These are phyloP conservation scores for Callimorpha dominula DNA, from an alignment of 2,888 invertebrate species.

Conservation along the genomic window DNA sequence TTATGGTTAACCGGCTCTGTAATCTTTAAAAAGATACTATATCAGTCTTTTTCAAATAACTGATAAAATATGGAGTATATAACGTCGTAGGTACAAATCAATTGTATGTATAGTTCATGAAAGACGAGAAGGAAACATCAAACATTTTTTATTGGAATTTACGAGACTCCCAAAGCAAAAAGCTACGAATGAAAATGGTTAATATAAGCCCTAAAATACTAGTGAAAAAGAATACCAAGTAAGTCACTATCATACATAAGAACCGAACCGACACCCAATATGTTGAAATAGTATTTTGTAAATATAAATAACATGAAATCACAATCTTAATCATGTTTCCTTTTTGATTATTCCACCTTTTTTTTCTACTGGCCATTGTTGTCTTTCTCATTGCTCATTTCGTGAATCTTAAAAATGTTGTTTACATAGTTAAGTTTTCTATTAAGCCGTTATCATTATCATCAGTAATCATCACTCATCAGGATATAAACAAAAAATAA, in stretches of 20 bases:
- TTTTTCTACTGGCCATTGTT: too few species aligned
- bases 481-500: constrained; percentile 2
- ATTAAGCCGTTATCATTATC: background rate
- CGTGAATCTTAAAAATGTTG: background rate
- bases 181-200: background rate
- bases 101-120: background rate
- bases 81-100: background rate
- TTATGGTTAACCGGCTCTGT: background rate
- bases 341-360: background rate
- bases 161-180: background rate
- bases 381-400: too few species aligned
- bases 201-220: background rate
- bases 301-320: background rate
- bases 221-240: background rate
- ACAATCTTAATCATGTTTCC: background rate
- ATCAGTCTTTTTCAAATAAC: constrained; percentile 7
- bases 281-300: too few species aligned
- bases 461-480: background rate
- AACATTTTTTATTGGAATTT: background rate
- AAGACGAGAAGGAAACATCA: background rate
- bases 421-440: background rate
- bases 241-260: background rate
- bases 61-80: constrained; percentile 6
- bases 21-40: background rate
- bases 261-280: background rate